Conservation (phyloP, 2,797 vertebrate genomes). For the Etheostoma perlongum region DNA sequence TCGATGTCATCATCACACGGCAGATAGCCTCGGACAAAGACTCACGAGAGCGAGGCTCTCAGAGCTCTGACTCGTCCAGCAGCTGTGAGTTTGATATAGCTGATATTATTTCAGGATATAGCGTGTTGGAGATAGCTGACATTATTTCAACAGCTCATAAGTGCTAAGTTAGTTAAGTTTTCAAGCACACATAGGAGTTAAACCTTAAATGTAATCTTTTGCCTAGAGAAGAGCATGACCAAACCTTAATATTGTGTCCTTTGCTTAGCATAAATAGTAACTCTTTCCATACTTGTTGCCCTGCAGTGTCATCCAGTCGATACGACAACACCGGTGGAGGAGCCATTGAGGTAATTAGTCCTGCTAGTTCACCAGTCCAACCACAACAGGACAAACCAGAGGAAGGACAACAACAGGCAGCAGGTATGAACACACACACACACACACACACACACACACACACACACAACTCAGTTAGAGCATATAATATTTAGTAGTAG, state of each 20-base stretch:
- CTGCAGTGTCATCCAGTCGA: conserved; percentile 92
- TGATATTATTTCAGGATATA: neutral
- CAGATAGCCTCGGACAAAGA: conserved; percentile 99
- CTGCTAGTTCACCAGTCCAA: conserved; percentile 93
- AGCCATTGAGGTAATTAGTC: conserved; percentile 97
- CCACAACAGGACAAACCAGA: conserved; percentile 91
- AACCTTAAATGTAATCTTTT: neutral
- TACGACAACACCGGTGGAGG: conserved; percentile 90
- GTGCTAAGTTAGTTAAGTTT: conserved; percentile 2
- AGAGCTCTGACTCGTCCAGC: conserved; percentile 97
- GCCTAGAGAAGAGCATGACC: neutral
- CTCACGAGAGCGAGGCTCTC: conserved; percentile 92
- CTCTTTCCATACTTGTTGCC: conserved; percentile 3
- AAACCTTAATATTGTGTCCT: neutral
- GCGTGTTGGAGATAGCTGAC: neutral
- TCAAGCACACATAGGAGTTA: neutral
- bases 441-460: too few species aligned
- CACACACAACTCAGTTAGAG: neutral
- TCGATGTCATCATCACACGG: conserved; percentile 98
- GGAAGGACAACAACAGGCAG: conserved; percentile 88
- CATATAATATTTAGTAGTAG: neutral
- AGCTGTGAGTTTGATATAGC: conserved; percentile 87
- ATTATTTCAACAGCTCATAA: neutral
- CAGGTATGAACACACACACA: conserved; percentile 80
- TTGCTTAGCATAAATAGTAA: neutral